Percentiles rank a stretch among this genome's conserved stretches.
Conservation (phyloP, 2,888 invertebrate species). For the Danaus chrysippus region DNA sequence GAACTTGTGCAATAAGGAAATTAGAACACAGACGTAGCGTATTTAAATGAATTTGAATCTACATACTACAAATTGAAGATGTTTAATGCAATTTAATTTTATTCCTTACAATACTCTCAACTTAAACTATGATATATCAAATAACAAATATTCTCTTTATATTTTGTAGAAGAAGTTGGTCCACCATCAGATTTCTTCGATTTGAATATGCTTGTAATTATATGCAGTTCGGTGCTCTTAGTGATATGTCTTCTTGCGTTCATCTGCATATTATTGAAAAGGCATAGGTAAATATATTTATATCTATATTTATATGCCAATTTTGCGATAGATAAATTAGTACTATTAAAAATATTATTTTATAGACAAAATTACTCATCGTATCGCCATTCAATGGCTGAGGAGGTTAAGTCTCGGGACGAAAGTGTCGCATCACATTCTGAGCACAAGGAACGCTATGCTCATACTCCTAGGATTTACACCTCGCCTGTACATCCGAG, state of each 20-base stretch:
- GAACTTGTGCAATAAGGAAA: slow-evolving; percentile 7
- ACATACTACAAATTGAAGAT: slow-evolving; percentile 8
- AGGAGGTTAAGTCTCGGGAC: slow-evolving; percentile 68
- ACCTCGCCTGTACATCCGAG: slow-evolving; percentile 69
- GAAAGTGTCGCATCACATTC: slow-evolving; percentile 65
- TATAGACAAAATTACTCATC: slow-evolving; percentile 63
- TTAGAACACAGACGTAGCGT: not conserved
- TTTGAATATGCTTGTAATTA: slow-evolving; percentile 72
- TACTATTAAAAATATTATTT: not conserved
- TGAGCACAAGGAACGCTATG: slow-evolving; percentile 66
- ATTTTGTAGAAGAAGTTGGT: slow-evolving; percentile 63
- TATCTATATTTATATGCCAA: not conserved
- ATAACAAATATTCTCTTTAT: not conserved
- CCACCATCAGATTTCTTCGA: slow-evolving; percentile 71
- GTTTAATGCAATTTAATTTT: slow-evolving; percentile 10
- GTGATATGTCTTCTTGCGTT: slow-evolving; percentile 67
- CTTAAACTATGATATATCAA: not conserved
- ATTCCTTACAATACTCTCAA: slow-evolving; percentile 4
- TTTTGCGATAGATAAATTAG: not conserved
- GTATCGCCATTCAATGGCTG: slow-evolving; percentile 69
- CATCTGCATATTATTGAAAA: slow-evolving; percentile 65
- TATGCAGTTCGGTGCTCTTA: slow-evolving; percentile 69
- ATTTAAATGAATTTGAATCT: slow-evolving; percentile 11
- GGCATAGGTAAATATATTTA: slow-evolving; percentile 58
- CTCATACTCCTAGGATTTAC: slow-evolving; percentile 68